These are phyloP conservation scores for Siniperca obscura DNA, from an alignment of 2,797 vertebrate genomes.

Conservation along the genomic window DNA sequence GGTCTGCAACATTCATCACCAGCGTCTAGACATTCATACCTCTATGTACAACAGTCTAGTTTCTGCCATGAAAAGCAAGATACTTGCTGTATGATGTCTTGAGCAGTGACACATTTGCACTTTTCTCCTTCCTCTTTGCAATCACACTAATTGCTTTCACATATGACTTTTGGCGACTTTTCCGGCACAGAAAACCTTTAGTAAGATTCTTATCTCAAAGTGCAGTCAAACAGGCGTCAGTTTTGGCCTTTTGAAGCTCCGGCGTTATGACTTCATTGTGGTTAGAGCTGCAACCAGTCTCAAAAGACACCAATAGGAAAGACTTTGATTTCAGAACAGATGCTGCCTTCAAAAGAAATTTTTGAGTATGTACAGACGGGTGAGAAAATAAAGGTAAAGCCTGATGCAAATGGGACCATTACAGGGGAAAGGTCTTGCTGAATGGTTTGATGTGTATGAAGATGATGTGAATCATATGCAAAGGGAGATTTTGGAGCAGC, in stretches of 20 bases:
- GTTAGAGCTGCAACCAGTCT: conserved; percentile 29
- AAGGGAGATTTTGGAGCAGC: not conserved
- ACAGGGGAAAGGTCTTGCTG: not conserved
- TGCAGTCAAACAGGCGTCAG: conserved; percentile 65
- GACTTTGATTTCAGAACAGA: conserved; percentile 48
- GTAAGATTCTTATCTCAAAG: conserved; percentile 66
- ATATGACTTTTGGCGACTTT: conserved; percentile 52
- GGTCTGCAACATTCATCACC: conserved; percentile 19
- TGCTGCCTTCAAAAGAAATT: conserved; percentile 40
- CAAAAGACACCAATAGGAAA: conserved; percentile 25
- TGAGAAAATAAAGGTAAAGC: conserved; percentile 35
- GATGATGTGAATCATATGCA: not conserved
- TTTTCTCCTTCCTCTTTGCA: conserved; percentile 76
- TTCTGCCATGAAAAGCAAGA: conserved; percentile 35
- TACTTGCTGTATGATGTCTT: conserved; percentile 41
- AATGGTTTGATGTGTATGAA: conserved; percentile 1
- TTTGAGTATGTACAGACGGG: not conserved
- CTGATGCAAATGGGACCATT: not conserved
- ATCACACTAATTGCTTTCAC: conserved; percentile 76
- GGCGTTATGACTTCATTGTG: conserved; percentile 63
- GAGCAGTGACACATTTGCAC: conserved; percentile 68
- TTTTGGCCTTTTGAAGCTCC: conserved; percentile 57
- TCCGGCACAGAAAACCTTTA: conserved; percentile 23
- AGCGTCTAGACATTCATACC: conserved; percentile 21
- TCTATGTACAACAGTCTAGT: conserved; percentile 13